Conservation (phyloP, 2,888 invertebrate genomes). For the Autographa gamma region DNA sequence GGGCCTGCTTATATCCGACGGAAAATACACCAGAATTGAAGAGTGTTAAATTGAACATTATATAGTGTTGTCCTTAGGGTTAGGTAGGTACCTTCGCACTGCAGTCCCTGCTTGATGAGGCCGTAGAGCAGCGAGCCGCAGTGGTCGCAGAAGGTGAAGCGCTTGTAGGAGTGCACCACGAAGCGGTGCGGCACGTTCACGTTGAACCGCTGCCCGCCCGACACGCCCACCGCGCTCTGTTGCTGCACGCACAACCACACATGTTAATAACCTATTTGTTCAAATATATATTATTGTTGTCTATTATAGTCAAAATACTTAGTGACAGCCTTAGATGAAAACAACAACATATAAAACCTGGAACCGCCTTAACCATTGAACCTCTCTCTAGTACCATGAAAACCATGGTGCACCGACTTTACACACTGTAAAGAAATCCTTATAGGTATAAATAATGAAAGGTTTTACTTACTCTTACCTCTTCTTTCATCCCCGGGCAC, state of each 20-base stretch:
- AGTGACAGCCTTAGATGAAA: neutral
- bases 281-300: too few species aligned
- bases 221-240: slow-evolving; percentile 86
- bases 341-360: too few species aligned
- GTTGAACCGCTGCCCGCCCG: slow-evolving; percentile 95
- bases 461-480: slow-evolving; percentile 84
- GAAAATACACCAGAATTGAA: too few species aligned
- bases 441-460: neutral
- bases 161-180: slow-evolving; percentile 98
- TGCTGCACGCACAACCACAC: slow-evolving; percentile 61
- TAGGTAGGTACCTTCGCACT: slow-evolving; percentile 97
- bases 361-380: too few species aligned
- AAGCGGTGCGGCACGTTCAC: slow-evolving; percentile 99
- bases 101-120: slow-evolving; percentile 98
- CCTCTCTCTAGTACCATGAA: too few species aligned
- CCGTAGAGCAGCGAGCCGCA: slow-evolving; percentile 99
- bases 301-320: too few species aligned
- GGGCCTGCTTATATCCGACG: too few species aligned
- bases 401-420: too few species aligned
- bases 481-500: slow-evolving; percentile 99
- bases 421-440: neutral
- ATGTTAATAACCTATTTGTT: neutral
- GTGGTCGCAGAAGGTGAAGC: slow-evolving; percentile 99
- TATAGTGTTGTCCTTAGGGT: too few species aligned
- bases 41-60: too few species aligned